Conservation (phyloP, 1,140 invertebrate species). For the Drosophila murphyi region DNA sequence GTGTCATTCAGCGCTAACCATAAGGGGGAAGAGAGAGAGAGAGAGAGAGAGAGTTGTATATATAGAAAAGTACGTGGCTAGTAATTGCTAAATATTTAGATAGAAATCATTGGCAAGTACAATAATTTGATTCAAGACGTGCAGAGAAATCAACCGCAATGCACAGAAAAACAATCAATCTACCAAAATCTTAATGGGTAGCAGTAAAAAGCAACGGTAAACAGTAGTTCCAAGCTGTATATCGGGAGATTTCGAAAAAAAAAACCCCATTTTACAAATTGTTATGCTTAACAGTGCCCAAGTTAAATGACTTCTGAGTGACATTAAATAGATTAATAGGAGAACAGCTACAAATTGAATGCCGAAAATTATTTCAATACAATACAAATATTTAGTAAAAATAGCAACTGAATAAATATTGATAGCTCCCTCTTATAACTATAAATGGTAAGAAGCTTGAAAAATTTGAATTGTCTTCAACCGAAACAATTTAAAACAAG, state of each 20-base stretch:
- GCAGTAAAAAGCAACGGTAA: conserved; percentile 4
- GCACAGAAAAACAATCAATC: conserved; percentile 8
- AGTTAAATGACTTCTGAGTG: background rate
- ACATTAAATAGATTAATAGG: no score
- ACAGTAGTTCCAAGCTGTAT: background rate
- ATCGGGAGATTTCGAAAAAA: background rate
- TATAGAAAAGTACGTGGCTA: conserved; percentile 17
- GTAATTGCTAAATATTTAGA: conserved; percentile 30
- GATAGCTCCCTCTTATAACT: background rate
- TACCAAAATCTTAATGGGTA: conserved; percentile 14
- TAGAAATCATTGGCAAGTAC: conserved; percentile 22
- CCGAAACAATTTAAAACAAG: no score
- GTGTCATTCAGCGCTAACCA: conserved; percentile 24
- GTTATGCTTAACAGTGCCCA: background rate
- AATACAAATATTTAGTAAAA: background rate
- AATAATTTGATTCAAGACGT: conserved; percentile 9
- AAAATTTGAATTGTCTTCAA: no score
- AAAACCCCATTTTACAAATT: background rate
- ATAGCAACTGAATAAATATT: conserved; percentile 4
- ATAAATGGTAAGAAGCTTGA: no score
- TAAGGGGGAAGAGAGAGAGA: conserved; percentile 4
- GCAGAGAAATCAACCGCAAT: conserved; percentile 7
- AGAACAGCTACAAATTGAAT: background rate
- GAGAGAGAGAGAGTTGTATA: background rate
- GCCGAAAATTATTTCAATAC: background rate